Base-by-base conservation (phyloP, 2,888 invertebrate genomes). In the Germaria angustata region DNA sequence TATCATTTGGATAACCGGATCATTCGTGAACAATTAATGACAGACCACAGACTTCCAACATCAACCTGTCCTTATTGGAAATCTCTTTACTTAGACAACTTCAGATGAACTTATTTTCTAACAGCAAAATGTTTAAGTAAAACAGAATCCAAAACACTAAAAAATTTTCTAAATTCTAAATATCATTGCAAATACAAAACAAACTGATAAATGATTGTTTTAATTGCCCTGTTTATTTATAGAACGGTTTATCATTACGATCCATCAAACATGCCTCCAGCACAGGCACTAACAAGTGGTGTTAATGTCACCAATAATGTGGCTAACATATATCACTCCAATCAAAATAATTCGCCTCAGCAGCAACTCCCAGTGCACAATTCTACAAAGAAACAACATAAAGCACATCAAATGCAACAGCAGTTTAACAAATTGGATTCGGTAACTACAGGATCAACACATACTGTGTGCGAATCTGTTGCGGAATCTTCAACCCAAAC, bases 221-320 rank as follows among this genome's bases (percentile, higher is more conserved):
- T 36, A 7, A 9, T 36, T 36, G 9, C 2, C 36, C 36, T 53
- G 3, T 32, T 78, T 83, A 72, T 28, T 89, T 90, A 57, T 88
- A 91, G 91, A 87, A 90, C 91, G 85, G 88, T 91, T 85, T 91
- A 91, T 87, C 91, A 91, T 87, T 91, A 90, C 86, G 91, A 91
- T 88, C 91, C 91, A 86, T 90, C 91, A 86, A 91, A 91, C 85
- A 86, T 91, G 87, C 91, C 91, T 83, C 89, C 91, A 81, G 88
- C 88, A 85, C 90, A 91, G 87, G 87, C 89, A 84, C 86, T 88
- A 72, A 65, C 86, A 36, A 44, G 59, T 65, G 44, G 57, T 44
- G 28, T 11, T 13, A 71, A 49, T 57, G 49, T 57, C 5, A 20
- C 46, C 11, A 63, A 59, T 11, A 44, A 20, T 49, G 65, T 72